These are phyloP conservation scores for Lepidothrix coronata DNA, from an alignment of 2,113 vertebrate genomes.

Conservation along the genomic window DNA sequence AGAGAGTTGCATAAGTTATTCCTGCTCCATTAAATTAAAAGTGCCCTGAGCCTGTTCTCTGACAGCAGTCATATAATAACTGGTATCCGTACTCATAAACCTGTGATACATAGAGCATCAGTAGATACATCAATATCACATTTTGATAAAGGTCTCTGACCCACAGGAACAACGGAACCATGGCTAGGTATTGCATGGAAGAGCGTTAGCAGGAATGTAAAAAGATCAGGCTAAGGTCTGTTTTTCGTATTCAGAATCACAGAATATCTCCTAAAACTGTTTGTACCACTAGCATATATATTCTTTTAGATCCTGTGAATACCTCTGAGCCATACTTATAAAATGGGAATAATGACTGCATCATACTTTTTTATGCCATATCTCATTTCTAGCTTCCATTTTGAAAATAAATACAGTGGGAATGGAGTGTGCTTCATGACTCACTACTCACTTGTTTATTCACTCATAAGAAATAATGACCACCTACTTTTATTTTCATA, in stretches of 20 bases:
- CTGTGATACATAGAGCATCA: background rate
- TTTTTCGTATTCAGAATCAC: background rate
- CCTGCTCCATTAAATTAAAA: background rate
- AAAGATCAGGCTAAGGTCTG: background rate
- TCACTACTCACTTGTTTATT: background rate
- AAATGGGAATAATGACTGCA: background rate
- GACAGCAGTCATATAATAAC: background rate
- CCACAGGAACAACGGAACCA: background rate
- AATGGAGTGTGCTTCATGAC: background rate
- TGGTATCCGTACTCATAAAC: background rate
- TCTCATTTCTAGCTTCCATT: background rate
- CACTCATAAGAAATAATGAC: background rate
- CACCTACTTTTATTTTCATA: background rate
- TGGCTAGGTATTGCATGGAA: background rate
- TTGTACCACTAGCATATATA: fast-evolving
- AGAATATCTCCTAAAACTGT: background rate
- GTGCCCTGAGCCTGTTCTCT: background rate
- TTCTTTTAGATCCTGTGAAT: background rate
- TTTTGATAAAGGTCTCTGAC: background rate
- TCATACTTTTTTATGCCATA: background rate
- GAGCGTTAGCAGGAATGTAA: background rate
- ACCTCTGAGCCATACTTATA: background rate
- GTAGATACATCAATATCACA: background rate
- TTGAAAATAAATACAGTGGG: background rate
- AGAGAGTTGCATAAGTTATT: background rate